Percentiles rank a stretch among this genome's conserved stretches.
These are phyloP conservation scores for Lepilemur ruficaudatus DNA, from an alignment of 2,797 vertebrate species.

Conservation along the genomic window DNA sequence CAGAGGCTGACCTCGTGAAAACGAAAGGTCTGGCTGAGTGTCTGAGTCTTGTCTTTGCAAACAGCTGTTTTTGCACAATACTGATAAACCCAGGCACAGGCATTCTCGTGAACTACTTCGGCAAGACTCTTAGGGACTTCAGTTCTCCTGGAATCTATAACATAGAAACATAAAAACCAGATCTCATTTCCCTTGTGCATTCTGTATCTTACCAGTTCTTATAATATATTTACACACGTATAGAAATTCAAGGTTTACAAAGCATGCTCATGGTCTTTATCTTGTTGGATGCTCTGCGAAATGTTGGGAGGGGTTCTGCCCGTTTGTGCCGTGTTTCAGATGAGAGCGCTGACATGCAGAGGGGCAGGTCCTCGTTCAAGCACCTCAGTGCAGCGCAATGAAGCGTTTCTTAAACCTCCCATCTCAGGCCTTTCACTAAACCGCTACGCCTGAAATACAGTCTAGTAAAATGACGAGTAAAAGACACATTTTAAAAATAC, in stretches of 20 bases:
- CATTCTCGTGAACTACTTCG: background rate
- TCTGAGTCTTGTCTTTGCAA: background rate
- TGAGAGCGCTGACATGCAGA: fast-evolving
- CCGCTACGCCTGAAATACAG: fast-evolving
- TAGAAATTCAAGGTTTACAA: background rate
- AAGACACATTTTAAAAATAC: background rate
- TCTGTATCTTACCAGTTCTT: background rate
- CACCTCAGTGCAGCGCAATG: fast-evolving
- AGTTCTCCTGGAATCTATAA: background rate
- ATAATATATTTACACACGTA: fast-evolving
- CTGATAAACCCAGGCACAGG: background rate
- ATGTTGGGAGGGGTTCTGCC: too few relatives aligned
- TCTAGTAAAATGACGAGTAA: background rate
- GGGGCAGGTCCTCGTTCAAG: fast-evolving
- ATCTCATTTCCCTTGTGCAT: background rate
- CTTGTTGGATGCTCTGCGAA: too few relatives aligned
- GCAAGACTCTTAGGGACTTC: background rate
- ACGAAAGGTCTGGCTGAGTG: background rate
- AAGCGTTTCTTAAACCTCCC: too few relatives aligned
- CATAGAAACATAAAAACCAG: background rate
- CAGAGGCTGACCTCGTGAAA: background rate
- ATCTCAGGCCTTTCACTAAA: background rate
- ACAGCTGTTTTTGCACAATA: background rate
- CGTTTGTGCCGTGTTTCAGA: too few relatives aligned
- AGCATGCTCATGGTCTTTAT: background rate